Conservation (phyloP, 2,888 invertebrate genomes). For the Ophraella communa region DNA sequence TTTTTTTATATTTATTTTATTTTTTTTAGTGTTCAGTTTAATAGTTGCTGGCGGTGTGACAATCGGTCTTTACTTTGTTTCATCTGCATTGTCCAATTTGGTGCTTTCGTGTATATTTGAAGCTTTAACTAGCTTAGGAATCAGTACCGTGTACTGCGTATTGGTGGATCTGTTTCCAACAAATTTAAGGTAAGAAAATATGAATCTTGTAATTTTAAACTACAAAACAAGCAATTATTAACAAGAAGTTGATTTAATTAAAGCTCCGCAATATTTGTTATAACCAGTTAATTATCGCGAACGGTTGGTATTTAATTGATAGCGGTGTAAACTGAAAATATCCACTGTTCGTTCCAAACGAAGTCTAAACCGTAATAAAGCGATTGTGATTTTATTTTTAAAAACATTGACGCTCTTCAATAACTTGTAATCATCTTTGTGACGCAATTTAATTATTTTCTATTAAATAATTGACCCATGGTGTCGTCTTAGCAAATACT, state of each 20-base stretch:
- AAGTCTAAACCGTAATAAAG: background rate
- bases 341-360: background rate
- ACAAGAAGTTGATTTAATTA: background rate
- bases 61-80: constrained; percentile 77
- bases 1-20: too few species aligned
- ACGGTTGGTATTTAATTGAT: background rate
- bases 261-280: background rate
- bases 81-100: constrained; percentile 73
- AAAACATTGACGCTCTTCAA: background rate
- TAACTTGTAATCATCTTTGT: background rate
- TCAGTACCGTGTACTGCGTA: constrained; percentile 81
- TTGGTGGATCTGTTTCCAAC: constrained; percentile 84
- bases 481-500: background rate
- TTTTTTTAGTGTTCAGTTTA: constrained; percentile 73
- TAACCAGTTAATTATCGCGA: background rate
- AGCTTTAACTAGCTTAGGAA: constrained; percentile 79
- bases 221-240: background rate
- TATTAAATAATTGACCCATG: background rate
- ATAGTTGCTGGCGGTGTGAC: constrained; percentile 75
- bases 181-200: constrained; percentile 72
- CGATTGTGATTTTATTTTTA: background rate
- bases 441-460: background rate
- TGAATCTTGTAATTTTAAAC: too few species aligned
- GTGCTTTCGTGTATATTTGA: constrained; percentile 80
- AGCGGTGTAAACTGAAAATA: constrained; percentile 9